Conservation (phyloP, 2,113 vertebrate species). For the Marmota monax region DNA sequence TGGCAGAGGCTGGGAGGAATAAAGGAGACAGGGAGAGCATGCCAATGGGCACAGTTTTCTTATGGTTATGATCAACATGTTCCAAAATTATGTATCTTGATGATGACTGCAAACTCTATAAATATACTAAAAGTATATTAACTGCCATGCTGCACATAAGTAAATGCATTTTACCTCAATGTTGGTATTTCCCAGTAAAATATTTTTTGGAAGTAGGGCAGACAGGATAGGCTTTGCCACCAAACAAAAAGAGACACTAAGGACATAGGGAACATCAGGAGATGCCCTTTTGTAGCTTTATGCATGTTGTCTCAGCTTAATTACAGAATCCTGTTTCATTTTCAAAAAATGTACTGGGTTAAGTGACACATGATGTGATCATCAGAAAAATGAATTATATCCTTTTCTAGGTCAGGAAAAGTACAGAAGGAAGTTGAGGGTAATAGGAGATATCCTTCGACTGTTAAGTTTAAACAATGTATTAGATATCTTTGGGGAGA, state of each 20-base stretch:
- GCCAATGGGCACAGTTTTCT: background rate
- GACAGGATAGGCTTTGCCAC: background rate
- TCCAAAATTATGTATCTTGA: background rate
- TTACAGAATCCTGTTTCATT: background rate
- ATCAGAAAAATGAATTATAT: background rate
- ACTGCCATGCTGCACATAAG: background rate
- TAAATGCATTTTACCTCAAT: too few relatives aligned
- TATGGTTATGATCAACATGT: background rate
- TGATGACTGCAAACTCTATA: background rate
- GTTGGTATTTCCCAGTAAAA: background rate
- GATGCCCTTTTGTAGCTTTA: background rate
- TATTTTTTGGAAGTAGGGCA: background rate
- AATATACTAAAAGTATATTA: background rate
- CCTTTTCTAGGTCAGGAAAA: background rate
- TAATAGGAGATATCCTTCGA: background rate
- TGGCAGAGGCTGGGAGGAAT: too few relatives aligned
- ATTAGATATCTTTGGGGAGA: background rate
- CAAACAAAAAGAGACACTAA: background rate
- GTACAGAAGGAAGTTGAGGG: background rate
- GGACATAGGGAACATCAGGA: background rate
- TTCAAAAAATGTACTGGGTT: background rate
- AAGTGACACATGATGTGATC: background rate
- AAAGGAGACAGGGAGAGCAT: background rate
- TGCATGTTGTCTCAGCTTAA: background rate
- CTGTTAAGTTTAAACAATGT: background rate